Conservation (phyloP, 2,113 vertebrate genomes). For the Bettongia penicillata region DNA sequence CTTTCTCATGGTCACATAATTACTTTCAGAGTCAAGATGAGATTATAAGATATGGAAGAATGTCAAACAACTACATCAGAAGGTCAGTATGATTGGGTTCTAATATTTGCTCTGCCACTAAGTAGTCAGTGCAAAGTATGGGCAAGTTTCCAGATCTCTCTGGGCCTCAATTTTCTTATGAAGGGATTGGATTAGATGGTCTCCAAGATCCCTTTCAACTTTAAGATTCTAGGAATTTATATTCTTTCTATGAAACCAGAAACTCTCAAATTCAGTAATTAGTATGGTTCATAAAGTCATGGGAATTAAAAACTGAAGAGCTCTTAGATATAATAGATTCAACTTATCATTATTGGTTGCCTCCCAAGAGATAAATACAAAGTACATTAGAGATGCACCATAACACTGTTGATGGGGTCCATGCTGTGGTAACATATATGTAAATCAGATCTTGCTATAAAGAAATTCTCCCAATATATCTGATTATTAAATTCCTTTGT, state of each 20-base stretch:
- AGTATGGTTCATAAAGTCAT: not conserved
- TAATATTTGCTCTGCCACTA: not conserved
- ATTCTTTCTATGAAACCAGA: not conserved
- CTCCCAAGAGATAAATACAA: not conserved
- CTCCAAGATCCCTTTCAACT: not conserved
- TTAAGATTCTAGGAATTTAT: not conserved
- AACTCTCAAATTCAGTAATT: not conserved
- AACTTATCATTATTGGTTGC: not conserved
- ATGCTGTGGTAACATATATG: not conserved
- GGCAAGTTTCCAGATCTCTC: not conserved
- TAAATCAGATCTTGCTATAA: not conserved
- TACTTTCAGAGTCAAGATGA: not conserved
- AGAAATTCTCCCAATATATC: not conserved
- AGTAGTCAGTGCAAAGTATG: not conserved
- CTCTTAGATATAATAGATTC: not conserved
- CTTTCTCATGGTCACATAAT: not conserved
- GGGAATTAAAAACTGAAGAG: not conserved
- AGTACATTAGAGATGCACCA: not conserved
- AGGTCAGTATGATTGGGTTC: not conserved
- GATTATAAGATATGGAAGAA: not conserved
- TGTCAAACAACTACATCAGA: not conserved
- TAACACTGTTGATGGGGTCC: not conserved
- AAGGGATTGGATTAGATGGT: not conserved
- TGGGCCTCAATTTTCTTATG: not conserved
- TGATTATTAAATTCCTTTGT: not conserved